Base-by-base conservation (phyloP, 1,140 invertebrate species). In the Amyelois transitella region DNA sequence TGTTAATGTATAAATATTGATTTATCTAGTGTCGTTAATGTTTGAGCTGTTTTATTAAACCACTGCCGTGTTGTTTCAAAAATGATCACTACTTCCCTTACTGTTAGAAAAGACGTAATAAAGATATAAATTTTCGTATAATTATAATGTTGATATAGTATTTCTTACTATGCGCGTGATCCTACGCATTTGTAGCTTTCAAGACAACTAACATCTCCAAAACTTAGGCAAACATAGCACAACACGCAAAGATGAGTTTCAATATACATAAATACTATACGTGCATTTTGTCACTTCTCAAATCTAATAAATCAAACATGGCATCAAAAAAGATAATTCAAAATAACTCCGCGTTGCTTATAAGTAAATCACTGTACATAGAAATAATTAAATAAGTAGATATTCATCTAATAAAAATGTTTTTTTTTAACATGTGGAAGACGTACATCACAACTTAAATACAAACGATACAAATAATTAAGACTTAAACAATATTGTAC, bases 361-460 rank as follows among this genome's bases (percentile, higher is more conserved):
- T 14, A 74, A 62, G 53, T 76, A 80, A 77, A 72, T 74, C 71
- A 79, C 78, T 82, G 74, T 78, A 81, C 78, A 81, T 59, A 66
- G 60, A 71, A 60, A 68, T 63, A 70, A 69, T 77, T 77, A 78
- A 77, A 78, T 82, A 83, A 81, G 75, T 84, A 86, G 77, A 74
- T 77, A 77, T 71, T 69, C 64, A 72, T 75, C 70, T 78, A 76
- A 77, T 76, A 77, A 79, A 81, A 77, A 75, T 65, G 67, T 69
- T 64, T 69, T 65, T 68, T 75, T 72, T 63, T 75, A 80, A 81
- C 71, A 65, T 53, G 69, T 87, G 84, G 84, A 87, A 87, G 84
- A 87, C 84, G 69, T 79, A 85, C 78, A 85, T 87, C 84, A 87
- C 84, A 85, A 86, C 77, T 81, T 79, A 86, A 86, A 86, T 79